A percentile compares a stretch with the other conserved stretches of the same genome.
Conservation (phyloP, 2,888 invertebrate species). For the Plebejus argus region DNA sequence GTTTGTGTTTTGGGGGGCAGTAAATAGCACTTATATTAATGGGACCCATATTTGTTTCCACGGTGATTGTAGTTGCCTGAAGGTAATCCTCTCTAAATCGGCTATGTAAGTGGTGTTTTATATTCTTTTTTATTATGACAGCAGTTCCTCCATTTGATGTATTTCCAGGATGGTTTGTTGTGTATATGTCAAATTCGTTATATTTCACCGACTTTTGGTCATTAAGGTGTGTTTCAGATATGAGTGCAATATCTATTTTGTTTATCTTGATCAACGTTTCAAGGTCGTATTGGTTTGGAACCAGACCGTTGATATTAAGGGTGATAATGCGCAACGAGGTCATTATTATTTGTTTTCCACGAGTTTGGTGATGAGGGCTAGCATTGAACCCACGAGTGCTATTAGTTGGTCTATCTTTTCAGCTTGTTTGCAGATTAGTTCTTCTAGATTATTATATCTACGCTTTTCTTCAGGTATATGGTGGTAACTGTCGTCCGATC, state of each 20-base stretch:
- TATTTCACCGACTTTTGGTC: background rate
- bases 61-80: background rate
- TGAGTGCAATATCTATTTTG: background rate
- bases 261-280: background rate
- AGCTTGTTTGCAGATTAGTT: background rate
- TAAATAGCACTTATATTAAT: background rate
- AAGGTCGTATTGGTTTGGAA: background rate
- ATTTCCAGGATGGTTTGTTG: background rate
- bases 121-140: background rate
- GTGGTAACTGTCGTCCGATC: background rate
- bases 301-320: background rate
- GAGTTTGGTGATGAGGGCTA: background rate
- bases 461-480: background rate
- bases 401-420: background rate
- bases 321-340: background rate
- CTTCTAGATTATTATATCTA: background rate
- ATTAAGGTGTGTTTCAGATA: background rate
- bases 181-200: background rate
- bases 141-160: background rate
- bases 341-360: background rate
- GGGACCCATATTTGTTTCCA: background rate
- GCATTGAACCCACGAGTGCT: background rate
- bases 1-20: background rate
- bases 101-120: background rate
- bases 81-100: background rate